Percentiles rank a stretch among this genome's conserved stretches.
These are phyloP conservation scores for Saccostrea cuccullata DNA, from an alignment of 1,140 invertebrate genomes.

Conservation along the genomic window DNA sequence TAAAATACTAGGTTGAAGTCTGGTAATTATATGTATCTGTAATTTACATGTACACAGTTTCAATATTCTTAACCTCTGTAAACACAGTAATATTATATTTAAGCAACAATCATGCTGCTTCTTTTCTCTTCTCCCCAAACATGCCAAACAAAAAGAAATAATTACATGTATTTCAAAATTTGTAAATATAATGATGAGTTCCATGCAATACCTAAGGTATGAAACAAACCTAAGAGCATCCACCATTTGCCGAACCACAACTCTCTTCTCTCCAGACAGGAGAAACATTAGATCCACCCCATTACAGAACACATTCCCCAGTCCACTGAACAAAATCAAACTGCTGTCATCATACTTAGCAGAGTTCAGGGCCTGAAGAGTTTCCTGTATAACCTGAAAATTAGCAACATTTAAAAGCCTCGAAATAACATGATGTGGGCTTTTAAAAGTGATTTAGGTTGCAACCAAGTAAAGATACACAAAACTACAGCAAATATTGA, in stretches of 20 bases:
- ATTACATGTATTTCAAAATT: too few species aligned
- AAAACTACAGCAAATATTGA: not conserved
- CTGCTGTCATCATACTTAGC: constrained; percentile 77
- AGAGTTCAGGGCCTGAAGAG: constrained; percentile 72
- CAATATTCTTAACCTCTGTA: too few species aligned
- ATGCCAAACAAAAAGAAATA: too few species aligned
- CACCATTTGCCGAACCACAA: constrained; percentile 75
- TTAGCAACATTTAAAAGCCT: not conserved
- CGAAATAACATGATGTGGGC: not conserved
- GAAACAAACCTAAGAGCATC: constrained; percentile 71
- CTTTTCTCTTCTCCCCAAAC: too few species aligned
- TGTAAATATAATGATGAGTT: too few species aligned
- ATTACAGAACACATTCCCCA: constrained; percentile 75
- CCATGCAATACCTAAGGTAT: not conserved
- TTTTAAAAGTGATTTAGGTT: too few species aligned
- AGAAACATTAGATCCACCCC: constrained; percentile 76
- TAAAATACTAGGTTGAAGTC: too few species aligned
- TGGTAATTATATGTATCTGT: too few species aligned
- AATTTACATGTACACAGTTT: too few species aligned
- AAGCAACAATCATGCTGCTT: too few species aligned
- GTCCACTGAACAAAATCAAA: constrained; percentile 75
- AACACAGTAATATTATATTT: too few species aligned
- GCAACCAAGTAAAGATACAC: not conserved
- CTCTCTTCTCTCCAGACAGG: constrained; percentile 67
- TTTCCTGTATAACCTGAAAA: constrained; percentile 75